Percentiles rank a stretch among this genome's conserved stretches.
Conservation (phyloP, 1,140 invertebrate genomes). For the Samia ricini region DNA sequence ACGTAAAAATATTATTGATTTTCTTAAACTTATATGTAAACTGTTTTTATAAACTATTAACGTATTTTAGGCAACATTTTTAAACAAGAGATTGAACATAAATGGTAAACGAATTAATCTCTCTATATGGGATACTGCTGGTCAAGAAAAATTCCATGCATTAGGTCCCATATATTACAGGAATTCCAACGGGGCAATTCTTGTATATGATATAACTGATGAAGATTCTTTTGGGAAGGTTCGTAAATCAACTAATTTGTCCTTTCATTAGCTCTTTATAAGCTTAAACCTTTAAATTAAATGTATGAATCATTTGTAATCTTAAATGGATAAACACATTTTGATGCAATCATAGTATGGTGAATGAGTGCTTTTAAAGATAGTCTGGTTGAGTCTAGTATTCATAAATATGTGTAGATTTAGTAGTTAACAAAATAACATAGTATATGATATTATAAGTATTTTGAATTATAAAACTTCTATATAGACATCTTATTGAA, state of each 20-base stretch:
- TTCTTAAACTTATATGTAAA: not conserved
- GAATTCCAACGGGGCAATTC: conserved; percentile 97
- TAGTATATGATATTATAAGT: too few relatives aligned
- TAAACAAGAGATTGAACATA: conserved; percentile 96
- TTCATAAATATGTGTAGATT: too few relatives aligned
- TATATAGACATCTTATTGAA: too few relatives aligned
- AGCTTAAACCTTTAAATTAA: not conserved
- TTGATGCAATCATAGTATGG: not conserved
- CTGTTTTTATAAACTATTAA: not conserved
- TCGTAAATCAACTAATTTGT: conserved; percentile 26
- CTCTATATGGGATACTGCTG: conserved; percentile 99
- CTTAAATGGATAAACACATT: not conserved
- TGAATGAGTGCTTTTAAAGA: too few relatives aligned
- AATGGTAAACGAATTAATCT: conserved; percentile 93
- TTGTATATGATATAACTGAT: conserved; percentile 99
- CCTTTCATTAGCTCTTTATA: too few relatives aligned
- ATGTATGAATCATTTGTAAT: not conserved
- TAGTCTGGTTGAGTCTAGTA: too few relatives aligned
- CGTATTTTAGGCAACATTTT: conserved; percentile 92
- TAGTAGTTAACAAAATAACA: too few relatives aligned
- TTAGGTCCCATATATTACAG: conserved; percentile 98
- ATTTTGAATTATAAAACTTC: too few relatives aligned
- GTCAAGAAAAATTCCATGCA: conserved; percentile 97
- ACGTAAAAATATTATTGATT: not conserved
- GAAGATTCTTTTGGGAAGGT: conserved; percentile 98